phyloP scores from a whole-genome alignment of 2,113 vertebrate species.

The Periophthalmus modestus region DNA sequence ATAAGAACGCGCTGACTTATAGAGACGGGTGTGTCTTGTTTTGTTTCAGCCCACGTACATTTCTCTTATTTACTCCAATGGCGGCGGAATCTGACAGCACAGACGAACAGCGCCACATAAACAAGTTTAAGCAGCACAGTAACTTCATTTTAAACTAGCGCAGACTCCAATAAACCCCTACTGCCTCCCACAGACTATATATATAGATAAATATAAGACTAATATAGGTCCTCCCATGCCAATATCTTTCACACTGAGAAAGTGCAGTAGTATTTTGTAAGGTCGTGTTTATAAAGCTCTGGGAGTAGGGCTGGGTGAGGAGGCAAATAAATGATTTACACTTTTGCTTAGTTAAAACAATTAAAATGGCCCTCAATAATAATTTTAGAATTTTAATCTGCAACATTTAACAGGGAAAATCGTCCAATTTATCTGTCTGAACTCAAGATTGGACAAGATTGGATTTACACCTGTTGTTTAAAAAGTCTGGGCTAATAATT shows the following conservation, averaged over 20 bases:
- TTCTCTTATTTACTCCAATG: constrained; percentile 43
- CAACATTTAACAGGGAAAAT: too few species aligned
- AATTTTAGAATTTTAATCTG: too few species aligned
- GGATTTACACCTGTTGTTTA: too few species aligned
- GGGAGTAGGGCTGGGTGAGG: not conserved
- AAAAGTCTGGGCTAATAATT: too few species aligned
- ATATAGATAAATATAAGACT: not conserved
- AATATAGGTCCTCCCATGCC: not conserved
- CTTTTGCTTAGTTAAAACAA: too few species aligned
- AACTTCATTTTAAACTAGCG: constrained; percentile 38
- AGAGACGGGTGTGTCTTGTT: not conserved
- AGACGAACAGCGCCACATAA: constrained; percentile 42
- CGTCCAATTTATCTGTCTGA: too few species aligned
- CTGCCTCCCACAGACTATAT: constrained; percentile 2
- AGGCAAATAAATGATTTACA: not conserved
- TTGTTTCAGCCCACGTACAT: not conserved
- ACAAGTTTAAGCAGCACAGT: constrained; percentile 25
- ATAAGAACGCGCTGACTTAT: constrained; percentile 37
- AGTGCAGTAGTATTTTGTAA: not conserved
- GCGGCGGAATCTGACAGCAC: constrained; percentile 35
- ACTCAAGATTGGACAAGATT: too few species aligned
- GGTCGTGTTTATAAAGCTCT: not conserved
- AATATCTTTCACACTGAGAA: not conserved
- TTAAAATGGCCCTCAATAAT: too few species aligned
- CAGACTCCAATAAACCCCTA: constrained; percentile 30